These are phyloP conservation scores for Sphinx pinastri DNA, from an alignment of 2,888 invertebrate genomes.

Conservation along the genomic window DNA sequence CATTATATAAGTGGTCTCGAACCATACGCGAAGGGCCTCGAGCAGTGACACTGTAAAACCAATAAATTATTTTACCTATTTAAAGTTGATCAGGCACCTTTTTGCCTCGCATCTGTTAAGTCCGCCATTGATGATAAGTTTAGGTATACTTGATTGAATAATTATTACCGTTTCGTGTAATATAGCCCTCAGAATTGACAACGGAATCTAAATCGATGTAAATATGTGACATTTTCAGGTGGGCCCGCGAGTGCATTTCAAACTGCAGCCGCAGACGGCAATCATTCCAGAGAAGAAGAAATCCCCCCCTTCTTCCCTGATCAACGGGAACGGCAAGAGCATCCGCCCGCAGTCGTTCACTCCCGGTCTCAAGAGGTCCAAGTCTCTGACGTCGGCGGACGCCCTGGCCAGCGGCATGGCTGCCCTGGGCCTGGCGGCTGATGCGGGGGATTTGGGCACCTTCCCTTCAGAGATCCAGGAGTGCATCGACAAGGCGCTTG, in stretches of 20 bases:
- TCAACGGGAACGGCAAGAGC: slow-evolving; percentile 76
- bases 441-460: slow-evolving; percentile 89
- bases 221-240: slow-evolving; percentile 50
- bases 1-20: no score
- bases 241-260: slow-evolving; percentile 85
- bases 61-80: no score
- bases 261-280: slow-evolving; percentile 75
- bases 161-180: no score
- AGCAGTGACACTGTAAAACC: no score
- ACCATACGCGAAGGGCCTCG: no score
- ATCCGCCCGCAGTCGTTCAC: slow-evolving; percentile 73
- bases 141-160: no score
- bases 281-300: slow-evolving; percentile 77
- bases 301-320: slow-evolving; percentile 70
- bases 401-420: slow-evolving; percentile 87
- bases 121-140: no score
- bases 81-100: no score
- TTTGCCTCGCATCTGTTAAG: no score
- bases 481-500: slow-evolving; percentile 89
- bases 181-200: no score
- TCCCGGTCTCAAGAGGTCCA: slow-evolving; percentile 89
- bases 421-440: slow-evolving; percentile 87
- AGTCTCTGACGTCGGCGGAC: slow-evolving; percentile 91
- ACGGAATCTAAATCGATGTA: no score
- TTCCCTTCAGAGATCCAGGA: slow-evolving; percentile 90